phyloP scores from a whole-genome alignment of 2,888 invertebrate species.

The Cloeon dipterum region DNA sequence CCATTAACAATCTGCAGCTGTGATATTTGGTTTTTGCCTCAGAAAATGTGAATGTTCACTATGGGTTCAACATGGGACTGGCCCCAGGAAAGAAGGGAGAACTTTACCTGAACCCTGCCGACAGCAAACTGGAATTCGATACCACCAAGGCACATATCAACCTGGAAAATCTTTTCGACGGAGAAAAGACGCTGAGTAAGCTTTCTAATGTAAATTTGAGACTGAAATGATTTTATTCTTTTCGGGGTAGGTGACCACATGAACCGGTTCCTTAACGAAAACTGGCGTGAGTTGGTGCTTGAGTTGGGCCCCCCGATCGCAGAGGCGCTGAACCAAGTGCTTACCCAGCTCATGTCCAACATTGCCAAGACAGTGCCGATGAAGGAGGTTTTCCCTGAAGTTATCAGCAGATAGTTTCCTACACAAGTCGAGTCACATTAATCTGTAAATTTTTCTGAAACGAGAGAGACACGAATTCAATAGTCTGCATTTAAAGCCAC shows the following conservation, averaged over 20 bases:
- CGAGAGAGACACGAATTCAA: too few species aligned
- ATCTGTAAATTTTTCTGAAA: too few species aligned
- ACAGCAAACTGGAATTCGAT: conserved; percentile 9
- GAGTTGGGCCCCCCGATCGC: not conserved
- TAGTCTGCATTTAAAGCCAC: too few species aligned
- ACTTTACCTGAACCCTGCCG: conserved; percentile 12
- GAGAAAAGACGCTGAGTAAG: conserved; percentile 12
- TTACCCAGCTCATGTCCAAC: not conserved
- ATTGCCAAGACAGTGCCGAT: not conserved
- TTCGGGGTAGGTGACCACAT: not conserved
- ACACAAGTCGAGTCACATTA: too few species aligned
- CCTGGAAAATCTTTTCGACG: conserved; percentile 12
- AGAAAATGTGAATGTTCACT: too few species aligned
- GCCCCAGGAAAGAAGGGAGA: too few species aligned
- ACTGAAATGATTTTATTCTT: too few species aligned
- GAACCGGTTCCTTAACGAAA: not conserved
- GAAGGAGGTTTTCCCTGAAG: not conserved
- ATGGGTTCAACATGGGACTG: too few species aligned
- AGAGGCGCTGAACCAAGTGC: not conserved
- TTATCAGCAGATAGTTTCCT: too few species aligned
- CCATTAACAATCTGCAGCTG: too few species aligned
- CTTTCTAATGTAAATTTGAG: too few species aligned
- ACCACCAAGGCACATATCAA: conserved; percentile 11
- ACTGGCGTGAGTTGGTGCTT: not conserved
- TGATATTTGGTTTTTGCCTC: too few species aligned